A percentile compares a stretch with the other conserved stretches of the same genome.
phyloP scores from a whole-genome alignment of 2,797 vertebrate genomes.

The Sebastes goodei region DNA sequence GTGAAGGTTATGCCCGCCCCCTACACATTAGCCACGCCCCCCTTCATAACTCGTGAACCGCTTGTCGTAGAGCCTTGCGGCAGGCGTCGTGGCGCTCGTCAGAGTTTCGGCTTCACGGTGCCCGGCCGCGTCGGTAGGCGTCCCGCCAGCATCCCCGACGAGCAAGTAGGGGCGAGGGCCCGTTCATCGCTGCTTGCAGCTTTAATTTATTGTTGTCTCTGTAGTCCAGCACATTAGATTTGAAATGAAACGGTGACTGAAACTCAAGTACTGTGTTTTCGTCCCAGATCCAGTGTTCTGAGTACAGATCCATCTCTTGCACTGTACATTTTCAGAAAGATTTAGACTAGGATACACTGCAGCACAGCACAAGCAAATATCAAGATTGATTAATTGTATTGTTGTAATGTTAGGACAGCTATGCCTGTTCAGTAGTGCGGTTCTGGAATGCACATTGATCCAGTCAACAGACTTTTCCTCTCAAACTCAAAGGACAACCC shows the following conservation, averaged over 20 bases:
- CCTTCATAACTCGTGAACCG: too few relatives aligned
- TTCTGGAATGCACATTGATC: neutral
- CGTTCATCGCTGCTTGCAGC: too few relatives aligned
- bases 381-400: neutral
- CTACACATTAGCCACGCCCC: too few relatives aligned
- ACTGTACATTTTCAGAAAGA: neutral
- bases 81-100: too few relatives aligned
- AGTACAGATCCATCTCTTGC: neutral
- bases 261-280: neutral
- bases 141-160: too few relatives aligned
- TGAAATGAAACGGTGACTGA: neutral
- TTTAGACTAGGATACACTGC: neutral
- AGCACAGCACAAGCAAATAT: neutral
- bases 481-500: neutral
- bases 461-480: neutral
- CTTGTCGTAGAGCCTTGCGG: too few relatives aligned
- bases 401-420: neutral
- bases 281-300: neutral
- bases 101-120: too few relatives aligned
- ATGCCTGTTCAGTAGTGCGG: neutral
- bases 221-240: neutral
- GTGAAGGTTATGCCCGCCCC: too few relatives aligned
- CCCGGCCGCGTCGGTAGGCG: too few relatives aligned
- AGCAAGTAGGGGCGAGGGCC: too few relatives aligned
- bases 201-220: neutral